These are phyloP conservation scores for Suncus etruscus DNA, from an alignment of 2,113 vertebrate genomes.

Conservation along the genomic window DNA sequence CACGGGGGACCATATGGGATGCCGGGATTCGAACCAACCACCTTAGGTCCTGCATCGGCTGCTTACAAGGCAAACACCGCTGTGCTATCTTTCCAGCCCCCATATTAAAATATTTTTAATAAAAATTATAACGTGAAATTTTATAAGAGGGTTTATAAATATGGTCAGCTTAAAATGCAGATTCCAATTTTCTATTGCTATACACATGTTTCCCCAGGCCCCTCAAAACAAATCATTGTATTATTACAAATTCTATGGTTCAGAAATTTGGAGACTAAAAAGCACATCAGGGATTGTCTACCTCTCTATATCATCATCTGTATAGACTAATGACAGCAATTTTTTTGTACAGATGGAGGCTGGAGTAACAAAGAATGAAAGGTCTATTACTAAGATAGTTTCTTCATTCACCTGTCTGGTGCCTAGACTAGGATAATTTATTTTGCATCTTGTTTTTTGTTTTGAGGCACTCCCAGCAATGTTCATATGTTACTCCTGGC, in stretches of 20 bases:
- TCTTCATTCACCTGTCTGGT: conserved; percentile 15
- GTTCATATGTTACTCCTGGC: too few relatives aligned
- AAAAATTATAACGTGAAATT: not conserved
- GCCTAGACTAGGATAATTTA: too few relatives aligned
- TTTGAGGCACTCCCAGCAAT: too few relatives aligned
- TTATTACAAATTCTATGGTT: not conserved
- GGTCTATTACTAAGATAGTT: conserved; percentile 3
- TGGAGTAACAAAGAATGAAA: not conserved
- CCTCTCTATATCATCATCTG: conserved; percentile 37
- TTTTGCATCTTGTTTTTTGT: too few relatives aligned
- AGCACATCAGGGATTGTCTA: not conserved
- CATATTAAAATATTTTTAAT: too few relatives aligned
- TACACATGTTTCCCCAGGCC: not conserved
- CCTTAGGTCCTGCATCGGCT: too few relatives aligned
- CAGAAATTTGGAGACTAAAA: not conserved
- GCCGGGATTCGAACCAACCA: too few relatives aligned
- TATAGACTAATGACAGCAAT: not conserved
- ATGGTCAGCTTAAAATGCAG: not conserved
- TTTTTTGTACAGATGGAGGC: not conserved
- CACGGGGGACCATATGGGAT: too few relatives aligned
- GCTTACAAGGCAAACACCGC: too few relatives aligned
- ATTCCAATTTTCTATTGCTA: not conserved
- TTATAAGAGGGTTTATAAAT: conserved; percentile 12
- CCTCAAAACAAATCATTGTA: not conserved
- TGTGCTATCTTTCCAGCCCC: too few relatives aligned